Percentiles rank a stretch among this genome's conserved stretches.
Evolutionary conservation across 2,113 vertebrate genomes (phyloP).

Genomic region (Okapia johnstoni): DNA sequence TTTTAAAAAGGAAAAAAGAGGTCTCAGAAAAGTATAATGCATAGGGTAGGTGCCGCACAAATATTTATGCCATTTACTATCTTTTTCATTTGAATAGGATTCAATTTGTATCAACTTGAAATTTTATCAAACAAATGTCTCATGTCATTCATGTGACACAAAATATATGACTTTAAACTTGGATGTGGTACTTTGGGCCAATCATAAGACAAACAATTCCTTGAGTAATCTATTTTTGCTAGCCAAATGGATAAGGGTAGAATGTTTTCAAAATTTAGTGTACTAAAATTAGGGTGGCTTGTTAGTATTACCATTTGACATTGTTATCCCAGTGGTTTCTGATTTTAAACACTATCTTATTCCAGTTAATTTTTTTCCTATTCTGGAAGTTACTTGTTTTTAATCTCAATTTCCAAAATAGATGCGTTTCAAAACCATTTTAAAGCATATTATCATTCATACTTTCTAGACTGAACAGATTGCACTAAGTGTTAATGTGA

Average conservation of each 20-base stretch:
- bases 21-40: not conserved
- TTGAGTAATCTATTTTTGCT: not conserved
- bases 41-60: not conserved
- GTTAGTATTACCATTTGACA: not conserved
- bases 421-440: not conserved
- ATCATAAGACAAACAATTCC: not conserved
- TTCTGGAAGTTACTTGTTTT: not conserved
- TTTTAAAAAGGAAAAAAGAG: not conserved
- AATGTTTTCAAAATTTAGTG: not conserved
- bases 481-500: not conserved
- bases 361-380: not conserved
- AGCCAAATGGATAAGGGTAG: not conserved
- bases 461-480: not conserved
- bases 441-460: not conserved
- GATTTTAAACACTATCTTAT: not conserved
- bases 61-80: no score
- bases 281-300: not conserved
- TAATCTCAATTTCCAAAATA: not conserved
- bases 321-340: not conserved
- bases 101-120: not conserved
- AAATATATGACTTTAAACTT: not conserved
- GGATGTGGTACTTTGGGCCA: not conserved
- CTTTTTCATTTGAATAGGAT: not conserved
- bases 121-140: not conserved
- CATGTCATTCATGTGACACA: not conserved